These are phyloP conservation scores for Drosophila sulfurigaster DNA, from an alignment of 1,140 invertebrate species.

Conservation along the genomic window DNA sequence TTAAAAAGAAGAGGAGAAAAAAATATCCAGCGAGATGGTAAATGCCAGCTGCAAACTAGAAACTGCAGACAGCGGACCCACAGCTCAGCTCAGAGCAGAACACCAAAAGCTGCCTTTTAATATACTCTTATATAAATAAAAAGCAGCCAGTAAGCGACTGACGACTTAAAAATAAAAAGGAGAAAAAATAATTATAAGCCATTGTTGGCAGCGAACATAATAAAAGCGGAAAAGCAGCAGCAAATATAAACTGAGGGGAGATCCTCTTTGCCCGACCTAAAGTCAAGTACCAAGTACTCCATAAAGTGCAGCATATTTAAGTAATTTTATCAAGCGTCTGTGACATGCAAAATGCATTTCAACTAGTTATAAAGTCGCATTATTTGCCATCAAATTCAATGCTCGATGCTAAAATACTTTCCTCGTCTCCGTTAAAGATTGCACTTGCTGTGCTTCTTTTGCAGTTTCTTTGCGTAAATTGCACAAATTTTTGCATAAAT, in stretches of 20 bases:
- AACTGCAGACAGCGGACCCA: slow-evolving; percentile 7
- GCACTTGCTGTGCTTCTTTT: slow-evolving; percentile 48
- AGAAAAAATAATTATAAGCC: slow-evolving; percentile 70
- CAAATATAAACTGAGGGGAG: slow-evolving; percentile 22
- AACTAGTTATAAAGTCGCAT: slow-evolving; percentile 81
- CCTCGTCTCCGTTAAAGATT: slow-evolving; percentile 28
- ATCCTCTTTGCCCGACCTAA: slow-evolving; percentile 10
- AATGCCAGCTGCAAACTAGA: slow-evolving; percentile 4
- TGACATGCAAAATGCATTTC: slow-evolving; percentile 80
- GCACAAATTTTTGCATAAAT: slow-evolving; percentile 74
- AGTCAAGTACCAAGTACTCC: slow-evolving; percentile 50
- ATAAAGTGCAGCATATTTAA: slow-evolving; percentile 47
- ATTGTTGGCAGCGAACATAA: slow-evolving; percentile 69
- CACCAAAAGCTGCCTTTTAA: slow-evolving; percentile 11
- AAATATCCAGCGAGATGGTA: background rate
- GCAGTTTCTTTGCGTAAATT: slow-evolving; percentile 63
- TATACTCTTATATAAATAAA: slow-evolving; percentile 25
- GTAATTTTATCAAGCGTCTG: slow-evolving; percentile 72
- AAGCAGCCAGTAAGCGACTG: slow-evolving; percentile 35
- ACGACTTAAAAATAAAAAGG: slow-evolving; percentile 12
- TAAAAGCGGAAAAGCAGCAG: slow-evolving; percentile 44
- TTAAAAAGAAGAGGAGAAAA: slow-evolving; percentile 48
- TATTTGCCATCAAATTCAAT: slow-evolving; percentile 79
- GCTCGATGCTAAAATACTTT: slow-evolving; percentile 50
- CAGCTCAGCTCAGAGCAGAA: background rate